phyloP scores from a whole-genome alignment of 1,140 invertebrate species.

The Drosophila elegans region DNA sequence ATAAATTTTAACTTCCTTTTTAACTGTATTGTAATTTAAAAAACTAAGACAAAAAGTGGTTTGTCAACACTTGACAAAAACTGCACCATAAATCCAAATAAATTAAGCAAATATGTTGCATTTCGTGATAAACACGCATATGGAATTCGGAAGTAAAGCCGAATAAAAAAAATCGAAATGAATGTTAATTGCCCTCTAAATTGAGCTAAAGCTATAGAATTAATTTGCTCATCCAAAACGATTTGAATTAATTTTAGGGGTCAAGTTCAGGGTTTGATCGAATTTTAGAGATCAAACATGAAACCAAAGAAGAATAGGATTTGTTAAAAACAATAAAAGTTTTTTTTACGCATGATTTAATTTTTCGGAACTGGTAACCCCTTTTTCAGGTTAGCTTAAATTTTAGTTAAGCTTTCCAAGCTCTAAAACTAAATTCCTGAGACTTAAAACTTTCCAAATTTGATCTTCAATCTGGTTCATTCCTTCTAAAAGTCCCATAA shows the following conservation, averaged over 20 bases:
- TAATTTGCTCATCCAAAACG: slow-evolving; percentile 22
- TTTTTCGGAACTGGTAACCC: background rate
- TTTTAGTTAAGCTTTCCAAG: background rate
- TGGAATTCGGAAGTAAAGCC: slow-evolving; percentile 33
- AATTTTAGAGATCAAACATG: slow-evolving; percentile 16
- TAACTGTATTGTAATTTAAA: background rate
- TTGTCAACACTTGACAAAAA: background rate
- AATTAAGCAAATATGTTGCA: slow-evolving; percentile 7
- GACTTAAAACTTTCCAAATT: slow-evolving; percentile 1
- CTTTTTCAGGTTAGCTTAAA: no score
- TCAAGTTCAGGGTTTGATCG: slow-evolving; percentile 28
- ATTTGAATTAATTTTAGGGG: slow-evolving; percentile 29
- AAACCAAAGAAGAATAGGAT: slow-evolving; percentile 10
- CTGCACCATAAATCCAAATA: slow-evolving; percentile 22
- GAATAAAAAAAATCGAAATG: slow-evolving; percentile 11
- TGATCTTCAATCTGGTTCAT: background rate
- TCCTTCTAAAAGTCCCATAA: slow-evolving; percentile 14
- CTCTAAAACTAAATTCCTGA: background rate
- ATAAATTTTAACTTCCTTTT: background rate
- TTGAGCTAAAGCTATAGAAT: slow-evolving; percentile 10
- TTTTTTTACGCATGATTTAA: background rate
- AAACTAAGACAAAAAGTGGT: background rate
- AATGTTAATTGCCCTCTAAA: slow-evolving; percentile 22
- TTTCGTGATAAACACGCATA: slow-evolving; percentile 1
- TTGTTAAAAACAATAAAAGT: background rate